Evolutionary conservation across 1,140 invertebrate genomes (phyloP).

Genomic region (Drosophila orosa): DNA sequence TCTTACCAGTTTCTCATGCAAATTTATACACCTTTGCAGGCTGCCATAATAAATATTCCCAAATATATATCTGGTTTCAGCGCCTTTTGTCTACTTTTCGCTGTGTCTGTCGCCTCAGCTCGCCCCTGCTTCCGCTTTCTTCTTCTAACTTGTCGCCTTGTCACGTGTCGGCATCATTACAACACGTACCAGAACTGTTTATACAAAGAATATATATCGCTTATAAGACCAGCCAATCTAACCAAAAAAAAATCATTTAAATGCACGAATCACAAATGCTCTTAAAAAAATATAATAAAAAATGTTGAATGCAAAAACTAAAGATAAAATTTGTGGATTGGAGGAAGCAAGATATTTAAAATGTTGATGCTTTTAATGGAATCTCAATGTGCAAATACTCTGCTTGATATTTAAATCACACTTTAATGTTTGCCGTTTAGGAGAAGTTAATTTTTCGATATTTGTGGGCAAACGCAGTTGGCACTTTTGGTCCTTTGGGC

Average conservation of each 20-base stretch:
- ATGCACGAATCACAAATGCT: slow-evolving; percentile 18
- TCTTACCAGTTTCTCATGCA: slow-evolving; percentile 64
- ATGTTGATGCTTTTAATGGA: not conserved
- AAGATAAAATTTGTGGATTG: not conserved
- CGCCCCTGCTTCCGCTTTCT: slow-evolving; percentile 24
- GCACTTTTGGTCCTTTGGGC: slow-evolving; percentile 51
- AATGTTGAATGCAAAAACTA: not conserved
- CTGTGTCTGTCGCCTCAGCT: slow-evolving; percentile 18
- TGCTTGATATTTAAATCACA: slow-evolving; percentile 54
- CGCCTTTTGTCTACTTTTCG: slow-evolving; percentile 71
- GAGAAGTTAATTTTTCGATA: slow-evolving; percentile 76
- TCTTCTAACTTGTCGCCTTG: slow-evolving; percentile 52
- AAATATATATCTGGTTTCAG: slow-evolving; percentile 79
- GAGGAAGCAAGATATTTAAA: not conserved
- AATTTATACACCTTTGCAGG: slow-evolving; percentile 76
- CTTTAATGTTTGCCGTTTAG: slow-evolving; percentile 32
- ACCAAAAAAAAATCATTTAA: slow-evolving; percentile 3
- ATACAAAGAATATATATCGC: slow-evolving; percentile 78
- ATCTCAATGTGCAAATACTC: not conserved
- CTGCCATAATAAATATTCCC: slow-evolving; percentile 76
- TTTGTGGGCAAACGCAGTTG: slow-evolving; percentile 61
- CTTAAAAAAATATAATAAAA: not conserved
- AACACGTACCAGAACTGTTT: slow-evolving; percentile 77
- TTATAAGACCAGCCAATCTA: slow-evolving; percentile 56
- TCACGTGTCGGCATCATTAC: slow-evolving; percentile 82